Evolutionary conservation across 2,113 vertebrate genomes (phyloP).

Genomic region (Rhinolophus ferrumequinum): DNA sequence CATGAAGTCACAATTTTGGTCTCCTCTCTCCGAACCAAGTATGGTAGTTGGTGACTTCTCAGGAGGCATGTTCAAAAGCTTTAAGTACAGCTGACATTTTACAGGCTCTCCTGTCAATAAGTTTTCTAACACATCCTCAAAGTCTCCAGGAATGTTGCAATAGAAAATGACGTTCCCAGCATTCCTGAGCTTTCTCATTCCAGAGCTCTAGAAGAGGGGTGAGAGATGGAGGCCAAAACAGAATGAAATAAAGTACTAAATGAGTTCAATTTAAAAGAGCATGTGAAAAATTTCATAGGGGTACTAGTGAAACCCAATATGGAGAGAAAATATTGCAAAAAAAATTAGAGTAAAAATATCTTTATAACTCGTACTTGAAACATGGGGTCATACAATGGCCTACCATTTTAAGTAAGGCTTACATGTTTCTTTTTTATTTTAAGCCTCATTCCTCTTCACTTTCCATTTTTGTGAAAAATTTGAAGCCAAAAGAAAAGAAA

Average conservation of each 20-base stretch:
- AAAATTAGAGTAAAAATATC: background rate
- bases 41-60: background rate
- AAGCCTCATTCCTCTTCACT: background rate
- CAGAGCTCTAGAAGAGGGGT: background rate
- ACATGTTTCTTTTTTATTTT: background rate
- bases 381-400: background rate
- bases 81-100: background rate
- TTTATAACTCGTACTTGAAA: background rate
- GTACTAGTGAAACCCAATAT: background rate
- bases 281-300: background rate
- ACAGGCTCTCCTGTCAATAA: background rate
- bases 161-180: background rate
- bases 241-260: background rate
- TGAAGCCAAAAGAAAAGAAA: background rate
- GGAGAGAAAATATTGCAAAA: background rate
- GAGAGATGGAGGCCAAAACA: background rate
- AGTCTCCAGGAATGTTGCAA: background rate
- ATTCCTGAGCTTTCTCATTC: background rate
- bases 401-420: background rate
- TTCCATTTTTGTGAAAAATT: conserved; percentile 8
- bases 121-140: background rate
- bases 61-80: background rate
- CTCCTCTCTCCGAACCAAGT: background rate
- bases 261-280: background rate
- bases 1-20: background rate